These are phyloP conservation scores for Ericerus pela DNA, from an alignment of 1,140 invertebrate genomes.

Conservation along the genomic window DNA sequence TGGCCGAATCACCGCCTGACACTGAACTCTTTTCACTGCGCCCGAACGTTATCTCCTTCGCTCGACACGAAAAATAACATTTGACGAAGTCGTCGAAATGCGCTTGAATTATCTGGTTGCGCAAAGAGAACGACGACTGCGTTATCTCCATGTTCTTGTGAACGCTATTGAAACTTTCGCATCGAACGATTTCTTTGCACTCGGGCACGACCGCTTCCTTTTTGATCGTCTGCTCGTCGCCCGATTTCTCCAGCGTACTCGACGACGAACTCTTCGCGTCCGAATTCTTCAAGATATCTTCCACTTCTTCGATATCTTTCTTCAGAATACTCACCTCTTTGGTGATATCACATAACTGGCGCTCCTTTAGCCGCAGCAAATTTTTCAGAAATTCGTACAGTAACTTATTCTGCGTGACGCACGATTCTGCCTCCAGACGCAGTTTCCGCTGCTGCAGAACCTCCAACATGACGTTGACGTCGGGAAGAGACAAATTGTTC, in stretches of 20 bases:
- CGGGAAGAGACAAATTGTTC: constrained; percentile 54
- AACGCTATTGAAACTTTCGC: constrained; percentile 34
- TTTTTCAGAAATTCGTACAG: constrained; percentile 72
- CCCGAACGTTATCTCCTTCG: constrained; percentile 52
- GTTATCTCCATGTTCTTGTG: constrained; percentile 28
- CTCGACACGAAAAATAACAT: constrained; percentile 65
- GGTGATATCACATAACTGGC: constrained; percentile 48
- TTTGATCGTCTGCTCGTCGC: neutral
- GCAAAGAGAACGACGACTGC: constrained; percentile 35
- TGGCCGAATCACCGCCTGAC: constrained; percentile 19
- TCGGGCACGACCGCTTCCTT: neutral
- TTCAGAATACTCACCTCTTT: constrained; percentile 63
- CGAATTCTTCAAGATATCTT: constrained; percentile 51
- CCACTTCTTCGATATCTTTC: constrained; percentile 62
- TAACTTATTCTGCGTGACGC: constrained; percentile 58
- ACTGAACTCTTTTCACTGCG: constrained; percentile 22
- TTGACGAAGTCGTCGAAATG: constrained; percentile 84
- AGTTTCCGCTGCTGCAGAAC: constrained; percentile 63
- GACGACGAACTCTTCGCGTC: constrained; percentile 14
- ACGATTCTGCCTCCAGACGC: constrained; percentile 61
- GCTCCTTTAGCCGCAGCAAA: constrained; percentile 56
- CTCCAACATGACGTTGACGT: constrained; percentile 68
- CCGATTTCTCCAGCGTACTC: constrained; percentile 14
- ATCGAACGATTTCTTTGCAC: constrained; percentile 5
- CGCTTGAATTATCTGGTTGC: constrained; percentile 59